Conservation (phyloP, 2,113 vertebrate genomes). For the Hypomesus transpacificus region DNA sequence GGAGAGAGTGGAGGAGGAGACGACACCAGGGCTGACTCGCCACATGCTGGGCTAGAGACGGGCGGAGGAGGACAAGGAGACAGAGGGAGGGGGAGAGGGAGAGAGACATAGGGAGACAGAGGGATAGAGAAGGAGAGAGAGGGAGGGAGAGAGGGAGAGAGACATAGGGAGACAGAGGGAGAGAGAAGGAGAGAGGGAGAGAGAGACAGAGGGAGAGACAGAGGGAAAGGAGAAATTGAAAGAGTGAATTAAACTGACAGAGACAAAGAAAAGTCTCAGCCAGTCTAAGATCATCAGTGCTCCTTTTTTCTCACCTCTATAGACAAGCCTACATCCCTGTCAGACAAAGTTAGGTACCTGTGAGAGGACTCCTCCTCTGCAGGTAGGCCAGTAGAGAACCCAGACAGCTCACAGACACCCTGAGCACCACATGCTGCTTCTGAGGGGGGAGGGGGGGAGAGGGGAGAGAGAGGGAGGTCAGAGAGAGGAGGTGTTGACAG, state of each 20-base stretch:
- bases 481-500: neutral
- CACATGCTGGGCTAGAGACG: conserved; percentile 71
- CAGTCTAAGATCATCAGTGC: no score
- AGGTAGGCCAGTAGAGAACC: conserved; percentile 83
- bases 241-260: no score
- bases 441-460: conserved; percentile 57
- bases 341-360: conserved; percentile 68
- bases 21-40: conserved; percentile 85
- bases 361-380: conserved; percentile 66
- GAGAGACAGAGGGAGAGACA: neutral
- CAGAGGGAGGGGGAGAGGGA: neutral
- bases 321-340: neutral
- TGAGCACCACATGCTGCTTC: conserved; percentile 83
- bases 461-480: neutral
- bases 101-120: neutral
- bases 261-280: no score
- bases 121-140: neutral
- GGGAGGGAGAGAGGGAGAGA: neutral
- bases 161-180: no score
- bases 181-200: no score
- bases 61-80: neutral
- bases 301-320: no score
- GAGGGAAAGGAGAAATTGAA: no score
- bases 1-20: conserved; percentile 80
- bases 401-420: conserved; percentile 79